Conservation (phyloP, 2,888 invertebrate genomes). For the Pammene fasciana region DNA sequence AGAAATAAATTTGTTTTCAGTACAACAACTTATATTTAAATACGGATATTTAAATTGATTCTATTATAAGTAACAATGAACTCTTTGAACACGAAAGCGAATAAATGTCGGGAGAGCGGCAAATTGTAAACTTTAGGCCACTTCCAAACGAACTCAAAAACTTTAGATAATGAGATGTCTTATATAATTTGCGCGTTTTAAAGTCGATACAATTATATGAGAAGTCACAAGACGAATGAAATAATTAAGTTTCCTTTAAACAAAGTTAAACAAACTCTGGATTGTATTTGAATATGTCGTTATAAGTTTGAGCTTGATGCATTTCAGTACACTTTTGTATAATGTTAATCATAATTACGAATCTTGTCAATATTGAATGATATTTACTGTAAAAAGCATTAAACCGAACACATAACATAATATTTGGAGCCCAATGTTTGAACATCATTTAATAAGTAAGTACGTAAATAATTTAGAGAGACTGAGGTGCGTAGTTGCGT, state of each 20-base stretch:
- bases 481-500: no score
- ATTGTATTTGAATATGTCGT: background rate
- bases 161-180: slow-evolving; percentile 24
- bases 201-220: slow-evolving; percentile 28
- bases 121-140: slow-evolving; percentile 33
- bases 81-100: slow-evolving; percentile 27
- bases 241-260: slow-evolving; percentile 19
- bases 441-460: no score
- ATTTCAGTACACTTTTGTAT: no score
- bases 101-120: slow-evolving; percentile 26
- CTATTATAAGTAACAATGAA: slow-evolving; percentile 22
- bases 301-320: no score
- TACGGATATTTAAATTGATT: slow-evolving; percentile 22
- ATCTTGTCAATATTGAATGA: no score
- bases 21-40: slow-evolving; percentile 14
- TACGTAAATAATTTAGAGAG: no score
- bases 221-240: slow-evolving; percentile 12
- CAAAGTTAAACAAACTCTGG: slow-evolving; percentile 19
- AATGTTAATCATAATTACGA: no score
- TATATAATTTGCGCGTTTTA: slow-evolving; percentile 24
- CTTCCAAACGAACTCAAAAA: slow-evolving; percentile 11
- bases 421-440: no score
- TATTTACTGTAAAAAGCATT: no score
- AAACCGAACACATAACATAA: no score
- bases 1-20: background rate